These are phyloP conservation scores for Scleropages formosus DNA, from an alignment of 2,797 vertebrate genomes.

Conservation along the genomic window DNA sequence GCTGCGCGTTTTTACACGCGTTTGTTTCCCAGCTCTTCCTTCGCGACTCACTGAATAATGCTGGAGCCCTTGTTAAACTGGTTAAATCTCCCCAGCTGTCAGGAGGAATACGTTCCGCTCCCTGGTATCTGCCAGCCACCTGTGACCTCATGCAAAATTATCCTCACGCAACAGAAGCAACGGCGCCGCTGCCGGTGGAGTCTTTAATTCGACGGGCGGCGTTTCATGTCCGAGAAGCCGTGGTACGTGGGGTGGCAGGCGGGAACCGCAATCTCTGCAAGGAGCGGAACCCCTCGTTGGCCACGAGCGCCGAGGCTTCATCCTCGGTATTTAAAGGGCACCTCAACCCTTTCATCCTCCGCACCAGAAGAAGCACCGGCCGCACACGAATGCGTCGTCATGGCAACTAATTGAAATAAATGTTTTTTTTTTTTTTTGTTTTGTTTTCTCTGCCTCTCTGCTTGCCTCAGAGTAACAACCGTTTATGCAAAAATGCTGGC, in stretches of 20 bases:
- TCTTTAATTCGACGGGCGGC: background rate
- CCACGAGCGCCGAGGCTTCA: background rate
- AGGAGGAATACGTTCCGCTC: background rate
- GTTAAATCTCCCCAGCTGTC: slow-evolving; percentile 14
- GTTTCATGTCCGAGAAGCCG: background rate
- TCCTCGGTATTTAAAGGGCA: slow-evolving; percentile 26
- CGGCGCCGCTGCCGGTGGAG: background rate
- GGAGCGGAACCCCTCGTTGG: background rate
- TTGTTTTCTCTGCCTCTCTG: background rate
- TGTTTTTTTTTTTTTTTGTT: slow-evolving; percentile 24
- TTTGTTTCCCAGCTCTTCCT: background rate
- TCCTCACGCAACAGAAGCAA: background rate
- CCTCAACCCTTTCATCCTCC: slow-evolving; percentile 25
- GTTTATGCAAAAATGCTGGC: slow-evolving; percentile 13
- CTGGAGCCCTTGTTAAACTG: background rate
- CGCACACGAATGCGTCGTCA: slow-evolving; percentile 25
- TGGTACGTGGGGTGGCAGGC: background rate
- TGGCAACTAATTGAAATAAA: slow-evolving; percentile 40
- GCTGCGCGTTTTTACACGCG: background rate
- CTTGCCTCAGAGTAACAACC: background rate
- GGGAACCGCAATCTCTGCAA: background rate
- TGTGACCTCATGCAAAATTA: background rate
- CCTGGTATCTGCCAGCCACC: slow-evolving; percentile 7
- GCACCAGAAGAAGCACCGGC: background rate
- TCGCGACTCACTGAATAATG: background rate